Conservation (phyloP, 92 coral and sea anemone genomes). For the Zoanthus gigantus region DNA sequence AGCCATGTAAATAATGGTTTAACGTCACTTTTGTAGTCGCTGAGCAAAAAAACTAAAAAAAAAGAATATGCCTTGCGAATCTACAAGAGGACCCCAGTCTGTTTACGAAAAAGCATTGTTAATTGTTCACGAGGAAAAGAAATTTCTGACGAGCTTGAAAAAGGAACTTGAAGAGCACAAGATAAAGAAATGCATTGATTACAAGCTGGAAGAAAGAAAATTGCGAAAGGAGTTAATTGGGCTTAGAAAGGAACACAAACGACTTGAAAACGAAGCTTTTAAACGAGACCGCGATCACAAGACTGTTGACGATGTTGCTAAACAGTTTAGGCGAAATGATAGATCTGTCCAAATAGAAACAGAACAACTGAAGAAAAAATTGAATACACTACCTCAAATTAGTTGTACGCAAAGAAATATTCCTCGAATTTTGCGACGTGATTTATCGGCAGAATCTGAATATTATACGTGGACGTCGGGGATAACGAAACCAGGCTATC, state of each 20-base stretch:
- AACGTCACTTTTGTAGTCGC: not conserved
- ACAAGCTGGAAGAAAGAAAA: constrained; percentile 74
- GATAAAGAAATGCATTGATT: constrained; percentile 76
- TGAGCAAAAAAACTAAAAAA: not conserved
- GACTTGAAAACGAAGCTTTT: constrained; percentile 73
- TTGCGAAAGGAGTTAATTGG: constrained; percentile 77
- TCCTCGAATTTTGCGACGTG: constrained; percentile 71
- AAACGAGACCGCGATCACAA: constrained; percentile 65
- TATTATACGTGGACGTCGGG: constrained; percentile 89
- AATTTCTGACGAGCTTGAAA: constrained; percentile 57
- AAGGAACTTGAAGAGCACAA: constrained; percentile 70
- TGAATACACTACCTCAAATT: constrained; percentile 63
- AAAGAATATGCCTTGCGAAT: constrained; percentile 63
- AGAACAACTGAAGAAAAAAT: constrained; percentile 70
- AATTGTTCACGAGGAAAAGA: constrained; percentile 73
- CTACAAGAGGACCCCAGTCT: constrained; percentile 70
- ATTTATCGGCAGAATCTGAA: constrained; percentile 81
- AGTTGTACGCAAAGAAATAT: constrained; percentile 76
- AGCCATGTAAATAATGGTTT: not conserved
- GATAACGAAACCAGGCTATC: constrained; percentile 50
- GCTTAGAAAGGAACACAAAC: constrained; percentile 69
- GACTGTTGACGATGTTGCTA: constrained; percentile 81
- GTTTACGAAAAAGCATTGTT: constrained; percentile 86
- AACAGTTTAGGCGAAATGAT: constrained; percentile 66
- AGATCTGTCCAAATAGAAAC: constrained; percentile 56